Percentiles rank a stretch among this genome's conserved stretches.
Evolutionary conservation across 1,140 invertebrate species (phyloP).

Genomic region (Drosophila punjabiensis): DNA sequence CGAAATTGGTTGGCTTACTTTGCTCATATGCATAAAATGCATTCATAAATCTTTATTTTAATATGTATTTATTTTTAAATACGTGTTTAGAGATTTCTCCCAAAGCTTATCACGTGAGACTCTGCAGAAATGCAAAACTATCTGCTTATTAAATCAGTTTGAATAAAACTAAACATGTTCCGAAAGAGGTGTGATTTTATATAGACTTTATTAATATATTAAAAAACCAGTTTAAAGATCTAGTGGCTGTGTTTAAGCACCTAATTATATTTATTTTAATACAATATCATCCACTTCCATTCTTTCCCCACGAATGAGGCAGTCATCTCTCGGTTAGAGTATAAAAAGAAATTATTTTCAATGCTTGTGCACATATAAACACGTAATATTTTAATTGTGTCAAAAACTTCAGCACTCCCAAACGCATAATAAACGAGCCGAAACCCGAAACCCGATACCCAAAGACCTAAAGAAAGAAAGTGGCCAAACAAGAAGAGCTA

Average conservation of each 20-base stretch:
- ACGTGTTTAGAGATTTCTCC: conserved; percentile 2
- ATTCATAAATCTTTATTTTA: conserved; percentile 7
- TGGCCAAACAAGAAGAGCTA: conserved; percentile 29
- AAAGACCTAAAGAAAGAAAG: conserved; percentile 47
- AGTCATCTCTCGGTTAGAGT: background rate
- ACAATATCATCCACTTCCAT: background rate
- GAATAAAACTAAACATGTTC: background rate
- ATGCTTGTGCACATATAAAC: conserved; percentile 58
- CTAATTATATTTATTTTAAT: background rate
- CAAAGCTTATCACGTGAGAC: conserved; percentile 13
- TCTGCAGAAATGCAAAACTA: conserved; percentile 2
- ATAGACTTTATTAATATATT: background rate
- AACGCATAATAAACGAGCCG: conserved; percentile 51
- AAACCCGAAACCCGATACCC: conserved; percentile 43
- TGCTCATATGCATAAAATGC: conserved; percentile 33
- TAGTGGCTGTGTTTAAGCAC: too few species aligned
- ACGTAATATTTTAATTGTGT: conserved; percentile 72
- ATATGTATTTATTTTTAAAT: background rate
- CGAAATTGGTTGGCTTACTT: conserved; percentile 1
- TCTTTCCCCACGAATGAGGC: background rate
- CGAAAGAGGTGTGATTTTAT: background rate
- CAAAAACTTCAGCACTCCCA: conserved; percentile 45
- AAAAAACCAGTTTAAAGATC: background rate
- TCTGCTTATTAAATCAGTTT: background rate
- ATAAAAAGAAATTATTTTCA: conserved; percentile 46